Evolutionary conservation across 2,797 vertebrate species (phyloP), one percentile per base, ranked within the genome.

Genomic region (Mormyrus hasselquistii): DNA sequence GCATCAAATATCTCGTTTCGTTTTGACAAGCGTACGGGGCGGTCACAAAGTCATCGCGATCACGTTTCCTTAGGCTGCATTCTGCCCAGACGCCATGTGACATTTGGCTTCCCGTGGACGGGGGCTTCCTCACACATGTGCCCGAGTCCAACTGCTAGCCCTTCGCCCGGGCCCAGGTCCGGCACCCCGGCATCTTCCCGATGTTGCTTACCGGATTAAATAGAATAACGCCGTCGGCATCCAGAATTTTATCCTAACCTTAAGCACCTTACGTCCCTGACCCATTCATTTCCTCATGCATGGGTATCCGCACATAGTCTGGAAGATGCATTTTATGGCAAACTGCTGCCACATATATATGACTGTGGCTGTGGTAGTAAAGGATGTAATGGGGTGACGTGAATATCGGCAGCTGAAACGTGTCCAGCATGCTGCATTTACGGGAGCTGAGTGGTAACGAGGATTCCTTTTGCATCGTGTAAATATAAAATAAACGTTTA

Each of bases 161-260:
- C 14, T 4, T 44, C 38, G 14, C 2, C 76, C 5, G 38, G 41
- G n/a, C 41, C 38, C 44, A 38, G 47, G 41, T 49, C 47, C 47
- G 41, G 34, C 29, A 79, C 38, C 14, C 73, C n/a, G 8, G 41
- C n/a, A 50, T 47, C n/a, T 85, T 9, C 76, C 76, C 16, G 50
- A 88, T 53, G 41, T 4, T 3, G 82, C 88, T 57, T 22, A 9
- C n/a, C 2, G 53, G 8, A 41, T 44, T 76, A 89, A 86, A 89
- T 89, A 79, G 85, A 76, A 87, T 41, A 19, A 19, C 34, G 62
- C 49, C 29, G 16, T 50, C 34, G 34, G 88, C 88, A 50, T 79
- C 14, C 65, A 38, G n/a, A 53, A 79, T 83, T 14, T 52, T 53
- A 82, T 50, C 82, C 53, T 41, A 16, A 50, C 29, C 83, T 44